Conservation (phyloP, 2,113 vertebrate species). For the Sceloporus tristichus region DNA sequence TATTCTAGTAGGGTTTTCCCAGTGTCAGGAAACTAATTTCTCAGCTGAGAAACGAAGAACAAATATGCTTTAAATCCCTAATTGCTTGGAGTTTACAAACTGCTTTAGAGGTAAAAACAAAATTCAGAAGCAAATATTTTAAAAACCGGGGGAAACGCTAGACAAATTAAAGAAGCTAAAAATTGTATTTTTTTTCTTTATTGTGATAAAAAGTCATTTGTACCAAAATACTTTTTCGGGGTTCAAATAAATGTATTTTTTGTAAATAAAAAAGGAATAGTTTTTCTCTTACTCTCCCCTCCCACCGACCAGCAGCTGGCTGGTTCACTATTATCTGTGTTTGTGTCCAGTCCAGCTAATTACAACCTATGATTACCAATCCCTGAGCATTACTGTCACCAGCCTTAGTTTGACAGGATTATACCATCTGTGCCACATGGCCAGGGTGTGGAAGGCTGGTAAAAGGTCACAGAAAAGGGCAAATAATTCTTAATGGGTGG, state of each 20-base stretch:
- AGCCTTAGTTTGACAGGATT: slow-evolving; percentile 87
- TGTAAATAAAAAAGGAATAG: slow-evolving; percentile 10
- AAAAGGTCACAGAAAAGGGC: slow-evolving; percentile 79
- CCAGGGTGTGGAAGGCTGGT: slow-evolving; percentile 72
- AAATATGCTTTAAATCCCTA: too few species aligned
- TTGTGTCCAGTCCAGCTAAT: slow-evolving; percentile 87
- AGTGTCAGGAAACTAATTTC: too few species aligned
- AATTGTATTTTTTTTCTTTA: neutral
- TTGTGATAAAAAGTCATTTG: neutral
- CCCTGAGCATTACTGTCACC: slow-evolving; percentile 84
- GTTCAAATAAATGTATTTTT: neutral
- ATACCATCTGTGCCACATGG: slow-evolving; percentile 91
- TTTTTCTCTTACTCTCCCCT: neutral
- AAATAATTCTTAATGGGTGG: slow-evolving; percentile 79
- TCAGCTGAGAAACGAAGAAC: too few species aligned
- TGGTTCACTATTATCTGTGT: slow-evolving; percentile 83
- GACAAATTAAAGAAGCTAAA: neutral
- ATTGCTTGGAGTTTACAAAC: neutral
- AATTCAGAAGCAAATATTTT: neutral
- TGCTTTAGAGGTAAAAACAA: neutral
- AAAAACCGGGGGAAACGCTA: neutral
- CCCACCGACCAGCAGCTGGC: slow-evolving; percentile 86
- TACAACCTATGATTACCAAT: slow-evolving; percentile 91
- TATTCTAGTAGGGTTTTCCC: too few species aligned
- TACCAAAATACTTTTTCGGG: neutral